phyloP scores from a whole-genome alignment of 2,888 invertebrate genomes.

The Lepidocyrtinus sp. region DNA sequence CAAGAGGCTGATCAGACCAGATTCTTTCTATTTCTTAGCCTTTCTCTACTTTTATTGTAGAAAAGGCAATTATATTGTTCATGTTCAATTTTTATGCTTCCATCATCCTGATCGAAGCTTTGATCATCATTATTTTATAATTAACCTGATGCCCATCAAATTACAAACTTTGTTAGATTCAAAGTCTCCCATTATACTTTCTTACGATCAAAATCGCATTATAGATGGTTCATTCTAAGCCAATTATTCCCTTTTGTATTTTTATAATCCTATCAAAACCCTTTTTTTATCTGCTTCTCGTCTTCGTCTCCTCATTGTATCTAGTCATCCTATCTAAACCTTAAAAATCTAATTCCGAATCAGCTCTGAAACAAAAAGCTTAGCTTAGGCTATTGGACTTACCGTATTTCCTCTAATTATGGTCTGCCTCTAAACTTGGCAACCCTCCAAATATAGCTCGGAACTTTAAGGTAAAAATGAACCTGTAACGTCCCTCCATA shows the following conservation, averaged over 20 bases:
- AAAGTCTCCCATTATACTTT: neutral
- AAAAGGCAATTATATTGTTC: constrained; percentile 47
- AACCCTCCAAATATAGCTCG: too few relatives aligned
- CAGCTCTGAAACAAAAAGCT: too few relatives aligned
- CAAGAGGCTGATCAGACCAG: too few relatives aligned
- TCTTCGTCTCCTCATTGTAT: too few relatives aligned
- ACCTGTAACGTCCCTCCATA: too few relatives aligned
- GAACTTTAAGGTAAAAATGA: too few relatives aligned
- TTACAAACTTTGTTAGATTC: neutral
- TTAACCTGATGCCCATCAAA: neutral
- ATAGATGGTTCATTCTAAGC: neutral
- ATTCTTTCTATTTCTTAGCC: constrained; percentile 3
- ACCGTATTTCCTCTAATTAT: too few relatives aligned
- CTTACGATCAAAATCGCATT: neutral
- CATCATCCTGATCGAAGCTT: constrained; percentile 29
- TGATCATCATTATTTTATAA: constrained; percentile 2
- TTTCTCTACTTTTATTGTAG: constrained; percentile 11
- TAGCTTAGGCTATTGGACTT: too few relatives aligned
- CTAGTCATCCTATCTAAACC: too few relatives aligned
- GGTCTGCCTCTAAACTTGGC: too few relatives aligned
- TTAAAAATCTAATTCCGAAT: too few relatives aligned
- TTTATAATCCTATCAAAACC: neutral
- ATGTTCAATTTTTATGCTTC: constrained; percentile 37
- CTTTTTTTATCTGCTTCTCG: too few relatives aligned
- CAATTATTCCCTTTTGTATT: neutral